Evolutionary conservation across 1,140 invertebrate species (phyloP).

Genomic region (Pseudomyrmex cubaensis): DNA sequence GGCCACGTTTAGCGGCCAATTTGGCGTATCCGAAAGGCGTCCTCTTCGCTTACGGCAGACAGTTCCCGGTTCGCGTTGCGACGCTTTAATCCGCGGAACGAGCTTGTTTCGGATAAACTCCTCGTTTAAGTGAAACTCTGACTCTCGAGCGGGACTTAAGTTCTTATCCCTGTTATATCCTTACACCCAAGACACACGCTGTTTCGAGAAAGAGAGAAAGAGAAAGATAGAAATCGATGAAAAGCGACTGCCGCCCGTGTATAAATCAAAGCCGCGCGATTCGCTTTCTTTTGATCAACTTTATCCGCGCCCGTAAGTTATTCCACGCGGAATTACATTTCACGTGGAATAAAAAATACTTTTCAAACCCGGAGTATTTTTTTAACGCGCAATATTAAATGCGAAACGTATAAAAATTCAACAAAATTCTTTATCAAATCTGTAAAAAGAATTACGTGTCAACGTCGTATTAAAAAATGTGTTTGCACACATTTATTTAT

Average conservation of each 20-base stretch:
- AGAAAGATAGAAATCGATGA: slow-evolving; percentile 2
- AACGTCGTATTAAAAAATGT: too few species aligned
- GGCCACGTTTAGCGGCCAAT: slow-evolving; percentile 65
- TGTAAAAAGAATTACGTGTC: too few species aligned
- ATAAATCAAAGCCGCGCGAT: slow-evolving; percentile 29
- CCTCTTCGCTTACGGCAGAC: slow-evolving; percentile 60
- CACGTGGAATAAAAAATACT: neutral
- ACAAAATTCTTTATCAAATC: too few species aligned
- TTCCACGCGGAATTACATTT: neutral
- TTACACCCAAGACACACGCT: slow-evolving; percentile 14
- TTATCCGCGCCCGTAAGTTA: neutral
- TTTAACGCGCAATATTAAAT: neutral
- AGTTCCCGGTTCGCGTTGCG: slow-evolving; percentile 57
- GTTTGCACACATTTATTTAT: neutral
- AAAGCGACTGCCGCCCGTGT: neutral
- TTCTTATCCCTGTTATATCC: slow-evolving; percentile 26
- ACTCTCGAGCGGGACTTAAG: slow-evolving; percentile 25
- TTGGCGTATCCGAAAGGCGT: slow-evolving; percentile 53
- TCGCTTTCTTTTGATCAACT: neutral
- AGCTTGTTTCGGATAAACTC: slow-evolving; percentile 72
- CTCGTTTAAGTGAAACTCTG: slow-evolving; percentile 74
- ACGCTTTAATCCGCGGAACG: slow-evolving; percentile 71
- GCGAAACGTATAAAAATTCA: neutral
- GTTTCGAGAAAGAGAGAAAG: neutral
- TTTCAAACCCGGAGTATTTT: neutral